phyloP scores from a whole-genome alignment of 2,797 vertebrate species.

The Melanotaenia parkinsoni region DNA sequence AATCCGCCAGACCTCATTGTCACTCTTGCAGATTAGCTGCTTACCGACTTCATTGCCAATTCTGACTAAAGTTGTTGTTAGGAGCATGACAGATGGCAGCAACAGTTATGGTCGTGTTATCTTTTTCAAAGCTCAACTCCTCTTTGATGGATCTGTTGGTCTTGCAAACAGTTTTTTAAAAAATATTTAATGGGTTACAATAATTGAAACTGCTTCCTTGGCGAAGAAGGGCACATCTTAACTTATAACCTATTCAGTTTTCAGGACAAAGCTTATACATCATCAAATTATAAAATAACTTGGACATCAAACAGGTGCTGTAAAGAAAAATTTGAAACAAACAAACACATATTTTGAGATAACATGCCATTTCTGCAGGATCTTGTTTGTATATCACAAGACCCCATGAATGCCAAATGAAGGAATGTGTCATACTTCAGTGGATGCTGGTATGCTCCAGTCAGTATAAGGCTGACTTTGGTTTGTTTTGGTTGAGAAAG shows the following conservation, averaged over 20 bases:
- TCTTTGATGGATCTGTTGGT: neutral
- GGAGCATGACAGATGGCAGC: neutral
- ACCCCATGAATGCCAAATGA: slow-evolving; percentile 10
- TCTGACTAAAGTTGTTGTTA: neutral
- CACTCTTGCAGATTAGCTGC: neutral
- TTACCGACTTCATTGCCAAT: neutral
- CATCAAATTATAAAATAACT: too few relatives aligned
- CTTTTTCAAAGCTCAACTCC: neutral
- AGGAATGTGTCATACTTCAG: slow-evolving; percentile 41
- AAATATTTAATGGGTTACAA: neutral
- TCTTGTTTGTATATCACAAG: neutral
- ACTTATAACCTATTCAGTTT: too few relatives aligned
- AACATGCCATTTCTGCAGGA: neutral
- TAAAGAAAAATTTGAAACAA: neutral
- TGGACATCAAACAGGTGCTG: neutral
- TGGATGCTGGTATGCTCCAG: slow-evolving; percentile 33
- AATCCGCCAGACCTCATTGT: neutral
- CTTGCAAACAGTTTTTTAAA: neutral
- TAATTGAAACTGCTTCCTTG: neutral
- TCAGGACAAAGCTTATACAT: too few relatives aligned
- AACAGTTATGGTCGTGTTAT: neutral
- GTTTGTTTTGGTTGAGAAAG: slow-evolving; percentile 38
- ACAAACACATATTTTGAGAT: neutral
- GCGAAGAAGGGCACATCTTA: neutral
- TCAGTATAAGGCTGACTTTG: slow-evolving; percentile 42